These are phyloP conservation scores for Achatina immaculata DNA, from an alignment of 1,140 invertebrate genomes.

Conservation along the genomic window DNA sequence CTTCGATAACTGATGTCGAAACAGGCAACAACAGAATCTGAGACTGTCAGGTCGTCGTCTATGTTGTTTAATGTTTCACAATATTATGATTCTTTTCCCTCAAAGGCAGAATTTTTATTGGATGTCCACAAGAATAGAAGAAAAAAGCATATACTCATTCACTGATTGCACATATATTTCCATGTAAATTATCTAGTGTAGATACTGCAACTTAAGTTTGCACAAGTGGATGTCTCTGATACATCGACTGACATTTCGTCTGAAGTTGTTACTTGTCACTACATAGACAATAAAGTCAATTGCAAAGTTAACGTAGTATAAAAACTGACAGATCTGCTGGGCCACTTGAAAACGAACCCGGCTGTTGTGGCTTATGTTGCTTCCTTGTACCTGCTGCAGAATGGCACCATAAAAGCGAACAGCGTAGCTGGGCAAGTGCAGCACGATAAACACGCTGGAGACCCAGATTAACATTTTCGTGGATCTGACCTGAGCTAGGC, in stretches of 20 bases:
- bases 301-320: conserved; percentile 85
- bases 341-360: conserved; percentile 39
- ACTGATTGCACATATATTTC: too few species aligned
- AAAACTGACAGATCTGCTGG: conserved; percentile 58
- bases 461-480: conserved; percentile 87
- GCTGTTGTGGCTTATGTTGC: conserved; percentile 27
- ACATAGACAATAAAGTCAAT: conserved; percentile 89
- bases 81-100: too few species aligned
- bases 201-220: neutral
- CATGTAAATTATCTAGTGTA: too few species aligned
- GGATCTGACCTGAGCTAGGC: conserved; percentile 78
- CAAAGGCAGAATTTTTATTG: too few species aligned
- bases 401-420: conserved; percentile 66
- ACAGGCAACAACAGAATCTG: too few species aligned
- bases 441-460: conserved; percentile 83
- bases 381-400: conserved; percentile 16
- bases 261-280: conserved; percentile 54
- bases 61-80: too few species aligned
- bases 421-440: conserved; percentile 79
- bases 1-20: too few species aligned
- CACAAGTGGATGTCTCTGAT: conserved; percentile 26
- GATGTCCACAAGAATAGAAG: too few species aligned
- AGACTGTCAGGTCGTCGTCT: too few species aligned
- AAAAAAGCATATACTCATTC: too few species aligned
- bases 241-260: conserved; percentile 39